Base-by-base conservation (phyloP, 2,797 vertebrate species). In the Melanotaenia nigrans region DNA sequence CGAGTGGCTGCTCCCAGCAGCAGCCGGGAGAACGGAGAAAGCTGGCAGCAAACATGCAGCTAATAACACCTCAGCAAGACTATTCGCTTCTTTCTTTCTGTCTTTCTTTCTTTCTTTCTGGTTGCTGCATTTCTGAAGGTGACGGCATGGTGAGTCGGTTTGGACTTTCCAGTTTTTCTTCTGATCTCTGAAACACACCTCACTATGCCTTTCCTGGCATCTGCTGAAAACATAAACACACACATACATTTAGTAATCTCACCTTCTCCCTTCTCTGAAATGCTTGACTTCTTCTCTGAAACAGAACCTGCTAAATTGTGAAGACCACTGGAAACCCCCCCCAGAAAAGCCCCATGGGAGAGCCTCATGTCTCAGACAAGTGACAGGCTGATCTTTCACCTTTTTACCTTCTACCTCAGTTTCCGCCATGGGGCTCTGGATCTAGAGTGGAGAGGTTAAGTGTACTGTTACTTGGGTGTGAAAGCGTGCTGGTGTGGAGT, bases 111-210 rank as follows among this genome's bases (percentile, higher is more conserved):
- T 47, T 47, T 47, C 45, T 47, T 47, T 16, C 5, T 0, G 18
- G 18, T n/a, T 20, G 53, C 32, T 81, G 61, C 65, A 75, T 73
- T 81, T 60, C 75, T 71, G 65, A 80, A 84, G 83, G 85, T 91
- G 89, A 88, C 84, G 81, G 65, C 67, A n/a, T 40, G 4, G 63
- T 92, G 92, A 92, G 91, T 93, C 88, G 90, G 83, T 78, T 9
- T 57, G 91, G 90, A 90, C 89, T 93, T 93, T 92, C 92, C 92
- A 90, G 78, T 58, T 51, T 67, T 73, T 76, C 53, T 80, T 87
- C 85, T 84, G 85, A 88, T 89, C 82, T 88, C 61, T 77, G 45
- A 71, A 87, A 82, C 61, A 83, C 80, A 85, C 67, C 75, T 81
- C 47, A 33, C 51, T 0, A 16, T 56, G 71, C 54, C 68, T 86